A percentile compares a stretch with the other conserved stretches of the same genome.
These are phyloP conservation scores for Gymnocephalus cernua DNA, from an alignment of 2,113 vertebrate genomes.

Conservation along the genomic window DNA sequence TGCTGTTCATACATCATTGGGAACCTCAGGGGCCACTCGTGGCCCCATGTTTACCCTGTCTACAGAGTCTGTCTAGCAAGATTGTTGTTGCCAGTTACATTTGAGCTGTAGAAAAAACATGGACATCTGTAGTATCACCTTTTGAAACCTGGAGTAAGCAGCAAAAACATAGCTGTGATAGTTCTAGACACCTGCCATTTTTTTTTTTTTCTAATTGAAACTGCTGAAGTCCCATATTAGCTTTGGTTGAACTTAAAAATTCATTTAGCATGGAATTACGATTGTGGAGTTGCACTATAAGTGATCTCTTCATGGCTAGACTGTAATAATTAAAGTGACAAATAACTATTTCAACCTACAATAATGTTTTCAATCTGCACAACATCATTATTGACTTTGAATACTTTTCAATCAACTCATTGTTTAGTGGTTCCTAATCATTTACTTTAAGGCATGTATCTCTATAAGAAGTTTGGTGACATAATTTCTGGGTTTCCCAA, in stretches of 20 bases:
- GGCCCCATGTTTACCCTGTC: slow-evolving; percentile 13
- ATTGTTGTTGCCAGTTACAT: slow-evolving; percentile 9
- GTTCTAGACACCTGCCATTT: neutral
- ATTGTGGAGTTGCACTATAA: neutral
- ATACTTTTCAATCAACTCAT: neutral
- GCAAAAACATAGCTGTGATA: neutral
- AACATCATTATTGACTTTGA: no score
- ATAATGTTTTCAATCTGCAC: neutral
- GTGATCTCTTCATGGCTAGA: neutral
- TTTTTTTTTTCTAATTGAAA: neutral
- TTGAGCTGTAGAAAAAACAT: neutral
- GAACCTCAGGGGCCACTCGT: slow-evolving; percentile 3
- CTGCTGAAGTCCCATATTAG: neutral
- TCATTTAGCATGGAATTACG: neutral
- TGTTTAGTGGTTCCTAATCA: neutral
- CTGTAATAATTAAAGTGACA: neutral
- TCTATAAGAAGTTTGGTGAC: neutral
- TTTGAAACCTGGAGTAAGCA: neutral
- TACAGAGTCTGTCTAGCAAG: neutral
- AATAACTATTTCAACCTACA: neutral
- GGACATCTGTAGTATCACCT: neutral
- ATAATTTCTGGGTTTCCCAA: slow-evolving; percentile 4
- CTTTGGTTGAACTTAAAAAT: neutral
- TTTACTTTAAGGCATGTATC: neutral
- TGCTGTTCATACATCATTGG: slow-evolving; percentile 16